These are phyloP conservation scores for Corydoras sp. DNA, from an alignment of 2,113 vertebrate genomes.

Conservation along the genomic window DNA sequence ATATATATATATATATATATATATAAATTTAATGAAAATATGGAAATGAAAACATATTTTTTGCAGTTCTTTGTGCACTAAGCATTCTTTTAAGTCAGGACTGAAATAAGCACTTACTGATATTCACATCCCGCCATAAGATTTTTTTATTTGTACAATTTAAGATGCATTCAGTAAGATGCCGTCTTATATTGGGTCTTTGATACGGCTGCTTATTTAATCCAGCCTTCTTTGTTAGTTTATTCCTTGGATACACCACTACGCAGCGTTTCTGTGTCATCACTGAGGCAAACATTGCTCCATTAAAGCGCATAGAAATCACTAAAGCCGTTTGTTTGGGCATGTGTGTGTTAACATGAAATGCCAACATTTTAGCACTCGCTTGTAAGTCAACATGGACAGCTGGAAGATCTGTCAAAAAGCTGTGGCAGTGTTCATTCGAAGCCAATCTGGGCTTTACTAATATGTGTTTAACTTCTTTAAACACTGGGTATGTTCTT, in stretches of 20 bases:
- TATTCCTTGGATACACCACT: constrained; percentile 11
- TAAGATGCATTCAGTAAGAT: too few relatives aligned
- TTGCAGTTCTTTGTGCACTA: too few relatives aligned
- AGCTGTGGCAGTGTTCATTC: background rate
- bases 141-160: constrained; percentile 1
- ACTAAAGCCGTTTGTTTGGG: constrained; percentile 15
- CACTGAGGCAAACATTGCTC: constrained; percentile 16
- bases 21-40: too few relatives aligned
- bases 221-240: constrained; percentile 17
- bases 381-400: constrained; percentile 26
- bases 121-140: background rate
- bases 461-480: too few relatives aligned
- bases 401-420: constrained; percentile 20
- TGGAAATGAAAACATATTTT: too few relatives aligned
- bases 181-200: background rate
- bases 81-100: too few relatives aligned
- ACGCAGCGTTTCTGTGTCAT: constrained; percentile 16
- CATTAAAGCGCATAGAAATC: constrained; percentile 27
- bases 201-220: background rate
- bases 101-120: too few relatives aligned
- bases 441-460: background rate
- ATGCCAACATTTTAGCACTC: constrained; percentile 4
- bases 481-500: too few relatives aligned
- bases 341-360: constrained; percentile 6
- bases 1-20: too few relatives aligned